phyloP scores from a whole-genome alignment of 2,113 vertebrate species.

The Centrocercus urophasianus region DNA sequence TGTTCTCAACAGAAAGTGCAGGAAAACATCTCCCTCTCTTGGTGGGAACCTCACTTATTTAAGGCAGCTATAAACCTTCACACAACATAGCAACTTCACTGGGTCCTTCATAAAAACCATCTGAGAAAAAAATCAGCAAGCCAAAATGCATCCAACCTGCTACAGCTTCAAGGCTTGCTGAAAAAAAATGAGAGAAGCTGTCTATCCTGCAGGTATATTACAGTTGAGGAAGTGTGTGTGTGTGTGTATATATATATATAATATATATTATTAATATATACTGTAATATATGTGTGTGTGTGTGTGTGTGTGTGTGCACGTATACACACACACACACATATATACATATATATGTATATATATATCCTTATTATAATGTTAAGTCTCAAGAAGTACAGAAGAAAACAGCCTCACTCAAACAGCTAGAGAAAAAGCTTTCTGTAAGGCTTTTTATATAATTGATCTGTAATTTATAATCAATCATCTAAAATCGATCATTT shows the following conservation, averaged over 20 bases:
- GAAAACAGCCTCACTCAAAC: neutral
- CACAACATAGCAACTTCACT: rapidly evolving
- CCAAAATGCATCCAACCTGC: neutral
- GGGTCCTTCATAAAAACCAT: neutral
- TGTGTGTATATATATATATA: too few species aligned
- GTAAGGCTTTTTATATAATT: neutral
- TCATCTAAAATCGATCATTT: neutral
- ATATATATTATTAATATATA: too few species aligned
- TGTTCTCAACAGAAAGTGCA: neutral
- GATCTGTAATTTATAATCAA: too few species aligned
- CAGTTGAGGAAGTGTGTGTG: neutral
- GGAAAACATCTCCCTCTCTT: neutral
- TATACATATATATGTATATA: too few species aligned
- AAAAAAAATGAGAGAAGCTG: neutral
- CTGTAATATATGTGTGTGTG: too few species aligned
- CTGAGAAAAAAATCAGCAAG: neutral
- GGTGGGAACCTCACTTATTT: neutral
- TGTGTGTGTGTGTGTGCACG: too few species aligned
- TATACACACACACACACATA: too few species aligned
- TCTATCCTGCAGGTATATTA: neutral
- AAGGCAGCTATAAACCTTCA: neutral
- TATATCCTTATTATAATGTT: neutral
- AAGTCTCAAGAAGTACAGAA: neutral
- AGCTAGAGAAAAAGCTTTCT: neutral
- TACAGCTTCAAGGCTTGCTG: neutral